Base-by-base conservation (phyloP, 2,888 invertebrate species). In the Caenorhabditis japonica region DNA sequence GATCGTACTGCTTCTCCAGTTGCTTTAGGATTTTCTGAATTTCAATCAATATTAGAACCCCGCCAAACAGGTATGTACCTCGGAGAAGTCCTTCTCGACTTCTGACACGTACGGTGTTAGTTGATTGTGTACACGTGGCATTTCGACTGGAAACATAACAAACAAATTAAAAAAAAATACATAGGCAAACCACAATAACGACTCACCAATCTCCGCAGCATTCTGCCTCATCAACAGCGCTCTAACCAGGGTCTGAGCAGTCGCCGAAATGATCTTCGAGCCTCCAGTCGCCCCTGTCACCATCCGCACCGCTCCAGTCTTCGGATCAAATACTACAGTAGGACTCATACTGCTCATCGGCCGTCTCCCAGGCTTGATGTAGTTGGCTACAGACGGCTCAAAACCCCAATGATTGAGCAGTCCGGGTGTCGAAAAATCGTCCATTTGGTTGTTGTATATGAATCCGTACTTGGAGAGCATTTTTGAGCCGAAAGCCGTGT, bases 311-410 rank as follows among this genome's bases (percentile, higher is more conserved):
- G 55, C 47, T 25, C 70, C 74, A 38, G 17, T 43, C 8, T 62
- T 36, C 10, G 61, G 36, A 47, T 69, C 38, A 23, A 74, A 88
- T 10, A 95, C 89, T 51, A 96, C 91, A 12, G 92, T 90, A 0
- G 96, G 95, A 70, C 92, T 92, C 94, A 95, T 95, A 0, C 95
- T 95, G 21, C 95, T 95, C 82, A 94, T 89, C 0, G 95, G 94
- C 36, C 93, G 91, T 85, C 94, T 93, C 1, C 92, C 92, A 0
- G 94, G 93, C 23, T 88, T 89, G 44, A 95, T 92, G 87, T 91
- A 92, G 89, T 97, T 96, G 4, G 73, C 68, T 4, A 27, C 43
- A 0, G 94, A 93, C 0, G 95, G 92, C 10, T 82, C 80, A 38
- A 88, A 83, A 23, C 88, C 89, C 76, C 85, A 89, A 38, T 75